Evolutionary conservation across 2,113 vertebrate species (phyloP).

Genomic region (Lophius piscatorius): DNA sequence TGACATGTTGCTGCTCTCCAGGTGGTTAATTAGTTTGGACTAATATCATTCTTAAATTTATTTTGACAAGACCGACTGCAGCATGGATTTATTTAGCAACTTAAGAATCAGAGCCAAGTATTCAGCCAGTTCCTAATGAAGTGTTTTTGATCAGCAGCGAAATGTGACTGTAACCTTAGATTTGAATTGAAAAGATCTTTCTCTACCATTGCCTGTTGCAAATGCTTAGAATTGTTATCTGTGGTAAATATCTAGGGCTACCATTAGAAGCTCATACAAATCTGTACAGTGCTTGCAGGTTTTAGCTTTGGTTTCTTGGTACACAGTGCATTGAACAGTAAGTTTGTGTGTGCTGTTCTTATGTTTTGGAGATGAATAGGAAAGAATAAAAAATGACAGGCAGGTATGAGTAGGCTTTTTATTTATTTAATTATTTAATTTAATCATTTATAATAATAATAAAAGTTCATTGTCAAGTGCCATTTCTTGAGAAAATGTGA

Average conservation of each 20-base stretch:
- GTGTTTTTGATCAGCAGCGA: conserved; percentile 27
- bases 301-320: conserved; percentile 24
- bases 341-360: not conserved
- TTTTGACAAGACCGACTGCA: conserved; percentile 10
- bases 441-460: not conserved
- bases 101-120: conserved; percentile 12
- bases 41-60: not conserved
- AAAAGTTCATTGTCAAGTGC: not conserved
- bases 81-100: conserved; percentile 18
- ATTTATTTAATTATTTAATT: not conserved
- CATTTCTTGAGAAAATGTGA: conserved; percentile 2
- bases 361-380: not conserved
- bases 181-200: not conserved
- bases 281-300: not conserved
- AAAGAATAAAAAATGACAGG: not conserved
- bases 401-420: too few species aligned
- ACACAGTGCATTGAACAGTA: conserved; percentile 8
- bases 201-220: not conserved
- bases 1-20: too few species aligned
- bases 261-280: not conserved
- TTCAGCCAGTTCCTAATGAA: conserved; percentile 7
- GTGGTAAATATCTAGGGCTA: not conserved
- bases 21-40: too few species aligned
- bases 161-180: conserved; percentile 8
- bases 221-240: not conserved